Conservation (phyloP, 1,140 invertebrate species). For the Trichonephila inaurata region DNA sequence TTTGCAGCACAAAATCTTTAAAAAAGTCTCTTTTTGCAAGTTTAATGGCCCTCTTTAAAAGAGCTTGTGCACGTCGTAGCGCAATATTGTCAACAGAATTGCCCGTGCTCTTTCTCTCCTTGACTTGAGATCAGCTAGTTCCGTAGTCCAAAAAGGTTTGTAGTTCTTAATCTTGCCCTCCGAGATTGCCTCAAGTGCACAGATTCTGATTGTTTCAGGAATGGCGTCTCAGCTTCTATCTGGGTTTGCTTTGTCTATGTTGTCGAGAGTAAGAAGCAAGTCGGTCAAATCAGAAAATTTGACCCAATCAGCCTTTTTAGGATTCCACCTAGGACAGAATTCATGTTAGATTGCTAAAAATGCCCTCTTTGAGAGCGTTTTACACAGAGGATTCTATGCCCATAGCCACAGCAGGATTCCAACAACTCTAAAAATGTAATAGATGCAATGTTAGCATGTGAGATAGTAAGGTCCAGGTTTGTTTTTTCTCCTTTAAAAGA, state of each 20-base stretch:
- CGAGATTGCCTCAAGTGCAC: constrained; percentile 1
- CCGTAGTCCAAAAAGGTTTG: constrained; percentile 16
- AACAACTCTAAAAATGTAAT: constrained; percentile 21
- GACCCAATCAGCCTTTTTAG: constrained; percentile 22
- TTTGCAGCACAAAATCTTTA: constrained; percentile 25
- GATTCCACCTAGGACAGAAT: constrained; percentile 27
- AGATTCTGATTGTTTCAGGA: constrained; percentile 36
- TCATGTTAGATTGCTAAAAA: not conserved
- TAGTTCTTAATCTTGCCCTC: constrained; percentile 29
- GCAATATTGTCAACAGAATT: constrained; percentile 6
- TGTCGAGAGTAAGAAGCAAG: not conserved
- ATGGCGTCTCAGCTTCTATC: constrained; percentile 36
- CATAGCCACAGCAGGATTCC: constrained; percentile 53
- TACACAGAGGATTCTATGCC: constrained; percentile 28
- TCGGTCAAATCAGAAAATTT: constrained; percentile 1
- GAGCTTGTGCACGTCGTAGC: not conserved
- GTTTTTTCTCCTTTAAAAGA: constrained; percentile 12
- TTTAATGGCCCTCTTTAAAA: not conserved
- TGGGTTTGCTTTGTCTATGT: not conserved
- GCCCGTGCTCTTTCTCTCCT: not conserved
- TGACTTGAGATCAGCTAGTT: not conserved
- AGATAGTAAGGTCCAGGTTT: not conserved
- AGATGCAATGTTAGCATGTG: constrained; percentile 12
- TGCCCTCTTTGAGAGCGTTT: not conserved
- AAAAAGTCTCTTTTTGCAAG: constrained; percentile 36